Conservation (phyloP, 2,888 invertebrate genomes). For the Lydus trimaculatus region DNA sequence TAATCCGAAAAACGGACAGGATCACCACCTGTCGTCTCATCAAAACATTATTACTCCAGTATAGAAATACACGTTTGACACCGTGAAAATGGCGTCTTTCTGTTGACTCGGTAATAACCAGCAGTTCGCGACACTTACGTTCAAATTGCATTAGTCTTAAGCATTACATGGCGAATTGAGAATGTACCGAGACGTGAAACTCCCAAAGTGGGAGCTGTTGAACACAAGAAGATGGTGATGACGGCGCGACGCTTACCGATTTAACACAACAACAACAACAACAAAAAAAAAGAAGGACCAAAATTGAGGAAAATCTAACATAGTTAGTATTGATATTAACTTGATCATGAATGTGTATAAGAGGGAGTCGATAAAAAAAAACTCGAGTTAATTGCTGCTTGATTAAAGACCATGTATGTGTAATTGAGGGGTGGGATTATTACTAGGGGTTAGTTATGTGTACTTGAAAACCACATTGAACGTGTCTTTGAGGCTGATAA, state of each 20-base stretch:
- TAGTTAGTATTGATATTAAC: slow-evolving; percentile 52
- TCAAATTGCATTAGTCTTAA: slow-evolving; percentile 65
- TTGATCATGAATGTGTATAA: slow-evolving; percentile 48
- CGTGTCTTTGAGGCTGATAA: slow-evolving; percentile 30
- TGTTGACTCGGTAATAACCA: slow-evolving; percentile 60
- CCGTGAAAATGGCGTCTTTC: slow-evolving; percentile 58
- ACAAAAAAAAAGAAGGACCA: neutral
- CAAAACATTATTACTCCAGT: neutral
- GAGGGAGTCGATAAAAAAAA: slow-evolving; percentile 50
- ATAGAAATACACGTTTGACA: slow-evolving; percentile 32
- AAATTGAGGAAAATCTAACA: slow-evolving; percentile 38
- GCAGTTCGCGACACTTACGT: slow-evolving; percentile 60
- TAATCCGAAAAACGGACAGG: slow-evolving; percentile 24
- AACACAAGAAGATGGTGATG: slow-evolving; percentile 54
- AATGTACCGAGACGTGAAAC: slow-evolving; percentile 63
- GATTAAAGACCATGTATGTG: slow-evolving; percentile 58
- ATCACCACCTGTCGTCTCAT: neutral
- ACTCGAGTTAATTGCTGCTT: slow-evolving; percentile 59
- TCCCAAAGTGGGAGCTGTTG: slow-evolving; percentile 45
- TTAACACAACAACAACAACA: neutral
- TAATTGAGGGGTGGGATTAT: slow-evolving; percentile 48
- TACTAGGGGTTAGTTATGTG: slow-evolving; percentile 29
- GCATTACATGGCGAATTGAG: slow-evolving; percentile 64
- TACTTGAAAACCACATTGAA: slow-evolving; percentile 44
- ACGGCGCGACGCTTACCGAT: slow-evolving; percentile 39